Percentiles rank a stretch among this genome's conserved stretches.
Evolutionary conservation across 35 echinoderm and acorn worm species (phyloP).

Genomic region (Hemicentrotus pulcherrimus): DNA sequence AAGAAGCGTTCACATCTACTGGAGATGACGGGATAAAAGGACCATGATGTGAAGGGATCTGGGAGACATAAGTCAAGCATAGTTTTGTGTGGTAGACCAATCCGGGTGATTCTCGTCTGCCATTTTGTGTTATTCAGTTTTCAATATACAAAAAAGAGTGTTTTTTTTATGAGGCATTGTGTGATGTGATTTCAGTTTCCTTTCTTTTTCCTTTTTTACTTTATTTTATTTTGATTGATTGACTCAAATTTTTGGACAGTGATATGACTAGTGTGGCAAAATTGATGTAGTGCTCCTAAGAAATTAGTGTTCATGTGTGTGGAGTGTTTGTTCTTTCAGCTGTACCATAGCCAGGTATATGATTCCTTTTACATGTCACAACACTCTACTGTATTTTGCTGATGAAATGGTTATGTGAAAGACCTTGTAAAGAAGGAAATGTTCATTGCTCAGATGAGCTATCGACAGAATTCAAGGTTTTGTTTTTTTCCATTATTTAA

Average conservation of each 20-base stretch:
- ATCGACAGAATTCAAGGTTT: neutral
- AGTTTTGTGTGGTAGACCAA: neutral
- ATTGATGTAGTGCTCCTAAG: conserved; percentile 27
- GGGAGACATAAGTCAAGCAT: neutral
- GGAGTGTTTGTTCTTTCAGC: conserved; percentile 44
- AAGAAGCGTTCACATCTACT: neutral
- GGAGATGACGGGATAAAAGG: neutral
- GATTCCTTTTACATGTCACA: neutral
- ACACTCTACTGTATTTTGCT: neutral
- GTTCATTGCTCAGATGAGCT: neutral
- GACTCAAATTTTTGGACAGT: neutral
- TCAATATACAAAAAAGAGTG: neutral
- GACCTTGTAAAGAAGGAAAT: neutral
- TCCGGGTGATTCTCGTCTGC: neutral
- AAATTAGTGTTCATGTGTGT: conserved; percentile 44
- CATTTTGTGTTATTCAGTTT: neutral
- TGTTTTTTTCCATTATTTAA: conserved; percentile 33
- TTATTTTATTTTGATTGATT: neutral
- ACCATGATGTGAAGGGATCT: neutral
- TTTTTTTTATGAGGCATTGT: conserved; percentile 22
- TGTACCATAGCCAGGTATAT: conserved; percentile 27
- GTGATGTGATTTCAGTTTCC: conserved; percentile 2
- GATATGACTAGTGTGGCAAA: conserved; percentile 26
- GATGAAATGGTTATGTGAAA: conserved; percentile 11
- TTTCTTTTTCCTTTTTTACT: neutral